Conservation (phyloP, 2,888 invertebrate genomes). For the Hermaeophaga mercurialis region DNA sequence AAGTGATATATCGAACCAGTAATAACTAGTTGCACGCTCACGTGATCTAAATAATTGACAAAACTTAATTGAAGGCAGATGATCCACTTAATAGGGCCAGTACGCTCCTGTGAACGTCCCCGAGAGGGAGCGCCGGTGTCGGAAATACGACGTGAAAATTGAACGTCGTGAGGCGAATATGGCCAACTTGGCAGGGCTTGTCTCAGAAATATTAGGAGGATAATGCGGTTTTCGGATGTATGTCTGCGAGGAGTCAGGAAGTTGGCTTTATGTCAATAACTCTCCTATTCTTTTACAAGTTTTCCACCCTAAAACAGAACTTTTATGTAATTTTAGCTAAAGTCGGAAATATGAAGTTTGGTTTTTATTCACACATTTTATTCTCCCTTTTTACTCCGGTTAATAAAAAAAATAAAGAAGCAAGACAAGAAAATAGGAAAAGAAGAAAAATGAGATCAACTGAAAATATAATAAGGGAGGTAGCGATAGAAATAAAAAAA, state of each 20-base stretch:
- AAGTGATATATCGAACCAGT: no score
- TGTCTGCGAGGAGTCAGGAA: constrained; percentile 29
- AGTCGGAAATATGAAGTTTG: neutral
- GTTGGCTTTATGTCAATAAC: constrained; percentile 34
- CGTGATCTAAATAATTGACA: no score
- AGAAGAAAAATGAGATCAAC: no score
- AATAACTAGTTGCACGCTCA: no score
- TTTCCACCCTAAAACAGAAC: neutral
- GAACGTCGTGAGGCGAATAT: constrained; percentile 46
- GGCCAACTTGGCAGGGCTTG: constrained; percentile 36
- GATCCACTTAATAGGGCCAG: neutral
- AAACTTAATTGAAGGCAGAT: no score
- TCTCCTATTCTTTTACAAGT: constrained; percentile 13
- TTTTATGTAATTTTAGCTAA: neutral
- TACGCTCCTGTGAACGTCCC: constrained; percentile 11
- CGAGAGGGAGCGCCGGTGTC: constrained; percentile 41
- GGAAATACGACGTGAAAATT: constrained; percentile 49
- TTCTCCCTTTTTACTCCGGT: no score
- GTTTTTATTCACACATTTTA: neutral
- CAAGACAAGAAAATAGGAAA: no score
- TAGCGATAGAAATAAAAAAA: no score
- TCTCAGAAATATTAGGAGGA: constrained; percentile 39
- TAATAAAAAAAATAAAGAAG: no score
- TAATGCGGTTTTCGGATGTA: constrained; percentile 39
- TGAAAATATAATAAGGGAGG: no score